These are phyloP conservation scores for Dryococelus australis DNA, from an alignment of 2,888 invertebrate species.

Conservation along the genomic window DNA sequence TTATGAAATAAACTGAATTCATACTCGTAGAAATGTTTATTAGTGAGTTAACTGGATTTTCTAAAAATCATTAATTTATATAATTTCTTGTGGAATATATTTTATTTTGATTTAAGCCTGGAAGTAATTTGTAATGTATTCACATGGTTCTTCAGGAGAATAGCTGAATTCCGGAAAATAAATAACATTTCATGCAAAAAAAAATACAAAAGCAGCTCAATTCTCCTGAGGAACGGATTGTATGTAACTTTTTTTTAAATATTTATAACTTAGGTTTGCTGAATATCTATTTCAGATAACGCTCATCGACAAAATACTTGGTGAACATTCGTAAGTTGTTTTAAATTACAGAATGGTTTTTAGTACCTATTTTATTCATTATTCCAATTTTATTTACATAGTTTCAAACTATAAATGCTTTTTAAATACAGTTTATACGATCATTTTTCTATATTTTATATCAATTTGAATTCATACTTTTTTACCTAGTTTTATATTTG, in stretches of 20 bases:
- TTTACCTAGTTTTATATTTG: slow-evolving; percentile 22
- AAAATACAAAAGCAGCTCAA: neutral
- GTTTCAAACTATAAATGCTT: slow-evolving; percentile 36
- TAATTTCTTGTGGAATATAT: neutral
- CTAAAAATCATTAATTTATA: neutral
- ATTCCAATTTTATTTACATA: slow-evolving; percentile 47
- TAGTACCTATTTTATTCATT: slow-evolving; percentile 47
- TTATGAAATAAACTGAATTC: no score
- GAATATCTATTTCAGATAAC: slow-evolving; percentile 47
- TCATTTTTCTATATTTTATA: slow-evolving; percentile 33
- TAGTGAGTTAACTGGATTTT: no score
- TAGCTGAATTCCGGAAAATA: neutral
- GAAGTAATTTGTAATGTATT: neutral
- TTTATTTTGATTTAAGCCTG: neutral
- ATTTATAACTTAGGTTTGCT: slow-evolving; percentile 39
- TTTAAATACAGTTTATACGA: slow-evolving; percentile 5
- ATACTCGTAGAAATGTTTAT: no score
- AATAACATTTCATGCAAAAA: no score
- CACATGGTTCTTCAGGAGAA: slow-evolving; percentile 2
- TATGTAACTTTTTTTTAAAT: neutral
- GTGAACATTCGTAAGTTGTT: slow-evolving; percentile 29
- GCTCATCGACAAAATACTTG: slow-evolving; percentile 44
- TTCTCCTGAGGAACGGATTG: slow-evolving; percentile 7
- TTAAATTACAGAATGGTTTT: slow-evolving; percentile 31
- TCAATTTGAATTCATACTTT: slow-evolving; percentile 41